Evolutionary conservation across 1,140 invertebrate species (phyloP), one percentile per base, ranked within the genome.

Genomic region (Heliconius hermathena): DNA sequence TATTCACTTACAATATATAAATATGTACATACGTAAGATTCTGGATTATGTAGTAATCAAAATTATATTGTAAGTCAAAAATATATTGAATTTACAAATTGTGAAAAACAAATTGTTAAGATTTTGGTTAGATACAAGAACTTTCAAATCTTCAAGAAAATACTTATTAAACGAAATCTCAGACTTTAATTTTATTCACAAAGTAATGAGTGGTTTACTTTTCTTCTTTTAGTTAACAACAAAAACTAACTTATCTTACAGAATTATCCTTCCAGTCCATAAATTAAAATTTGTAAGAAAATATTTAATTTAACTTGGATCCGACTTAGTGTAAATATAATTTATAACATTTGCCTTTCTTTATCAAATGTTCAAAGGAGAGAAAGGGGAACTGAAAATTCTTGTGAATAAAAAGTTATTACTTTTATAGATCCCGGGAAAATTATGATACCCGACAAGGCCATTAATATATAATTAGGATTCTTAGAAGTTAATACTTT

Each of bases 351-450:
- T 54, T 20, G 29, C 73, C 73, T 75, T 75, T 73, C 72, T 73
- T 75, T 75, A 75, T 75, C 60, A 75, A 57, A 60, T 33, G 52
- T 26, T 57, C 52, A 60, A 60, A 75, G 54, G 74, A 75, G 33
- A 57, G 74, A 52, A 74, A 52, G 29, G 73, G 29, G 54, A 18
- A 54, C 38, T 57, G 57, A 75, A 75, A 75, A 60, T 60, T 75
- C 74, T 75, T 60, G 54, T 29, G 57, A 75, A n/a, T 75, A 57
- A 75, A 60, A 75, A 57, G 49, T 57, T 75, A 75, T 75, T 75
- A 33, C 52, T 33, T 75, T 75, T 57, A 57, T 57, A 57, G 54
- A 57, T 57, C 8, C 54, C 20, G 8, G n/a, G 54, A 22, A 57
- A 57, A 57, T 57, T n/a, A 57, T n/a, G 54, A n/a, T 20, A 57